Evolutionary conservation across 2,113 vertebrate genomes (phyloP), one percentile per base, ranked within the genome.

Genomic region (Eulacestoma nigropectus): DNA sequence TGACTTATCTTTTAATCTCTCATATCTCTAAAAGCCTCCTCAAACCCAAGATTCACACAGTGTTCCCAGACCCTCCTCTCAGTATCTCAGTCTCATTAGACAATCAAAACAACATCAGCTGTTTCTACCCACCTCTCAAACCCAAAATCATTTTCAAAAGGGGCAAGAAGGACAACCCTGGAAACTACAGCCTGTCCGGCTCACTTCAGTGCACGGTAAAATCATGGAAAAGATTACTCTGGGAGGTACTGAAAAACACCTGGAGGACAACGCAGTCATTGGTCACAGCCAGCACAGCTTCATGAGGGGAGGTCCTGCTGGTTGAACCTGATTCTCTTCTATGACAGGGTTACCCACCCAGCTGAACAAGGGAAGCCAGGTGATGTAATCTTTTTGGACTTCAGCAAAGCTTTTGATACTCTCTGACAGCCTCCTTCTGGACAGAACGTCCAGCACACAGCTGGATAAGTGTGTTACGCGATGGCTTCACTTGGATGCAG

Each of bases 401-500:
- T n/a, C 23, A 78, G 33, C 47, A 69, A 42, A 70, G 5, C 19
- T 70, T 69, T 2, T n/a, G 41, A 46, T 30, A 13, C 14, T 44
- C 13, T 55, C 29, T 47, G 64, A 33, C 29, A 78, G 64, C 19
- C 27, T 60, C 53, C 53, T 50, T 14, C 44, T 37, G 63, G 55
- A 53, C 33, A 33, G 27, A 60, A 33, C 0, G 2, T 30, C n/a
- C 55, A 46, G 64, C 39, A 39, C 64, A 25, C 47, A 0, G 2
- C 23, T n/a, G 23, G 47, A 29, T n/a, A 78, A 62, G 15, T 0
- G 1, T 3, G 22, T 29, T 37, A 46, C 0, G 1, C 0, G 0
- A n/a, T 14, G 29, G 47, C 64, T 62, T n/a, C n/a, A 16, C 56
- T n/a, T 26, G 56, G 33, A 55, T 12, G 7, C n/a, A 23, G 64